phyloP scores from a whole-genome alignment of 2,113 vertebrate genomes.

The Platichthys stellatus region DNA sequence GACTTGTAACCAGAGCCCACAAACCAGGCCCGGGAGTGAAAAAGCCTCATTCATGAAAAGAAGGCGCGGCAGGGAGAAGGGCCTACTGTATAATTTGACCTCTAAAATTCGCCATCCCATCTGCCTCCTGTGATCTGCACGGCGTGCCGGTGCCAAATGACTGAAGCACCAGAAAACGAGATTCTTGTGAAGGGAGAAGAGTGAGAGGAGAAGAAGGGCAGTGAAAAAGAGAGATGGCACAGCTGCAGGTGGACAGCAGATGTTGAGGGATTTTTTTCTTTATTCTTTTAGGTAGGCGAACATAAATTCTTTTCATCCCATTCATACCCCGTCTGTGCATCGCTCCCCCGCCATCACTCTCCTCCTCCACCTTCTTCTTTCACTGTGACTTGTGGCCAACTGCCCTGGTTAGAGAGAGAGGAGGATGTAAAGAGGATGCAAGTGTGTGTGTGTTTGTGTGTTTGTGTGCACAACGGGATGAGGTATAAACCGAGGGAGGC shows the following conservation, averaged over 20 bases:
- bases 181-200: neutral
- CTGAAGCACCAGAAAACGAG: conserved; percentile 17
- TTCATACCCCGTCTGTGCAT: conserved; percentile 59
- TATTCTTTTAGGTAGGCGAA: conserved; percentile 17
- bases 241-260: conserved; percentile 79
- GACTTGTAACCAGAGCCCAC: conserved; percentile 57
- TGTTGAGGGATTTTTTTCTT: conserved; percentile 53
- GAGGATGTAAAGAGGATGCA: conserved; percentile 41
- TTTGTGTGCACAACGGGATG: neutral
- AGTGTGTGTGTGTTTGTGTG: neutral
- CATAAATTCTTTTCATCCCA: conserved; percentile 53
- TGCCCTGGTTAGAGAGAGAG: conserved; percentile 58
- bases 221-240: conserved; percentile 40
- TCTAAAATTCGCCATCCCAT: conserved; percentile 65
- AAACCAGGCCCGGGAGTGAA: conserved; percentile 33
- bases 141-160: conserved; percentile 47
- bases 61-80: conserved; percentile 35
- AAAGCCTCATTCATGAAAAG: conserved; percentile 68
- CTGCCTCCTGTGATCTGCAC: conserved; percentile 63
- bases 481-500: conserved; percentile 5
- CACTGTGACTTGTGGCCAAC: conserved; percentile 72
- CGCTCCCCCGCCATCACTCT: conserved; percentile 37
- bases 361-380: conserved; percentile 43
- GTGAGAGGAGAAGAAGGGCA: conserved; percentile 25
- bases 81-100: conserved; percentile 65